phyloP scores from a whole-genome alignment of 2,797 vertebrate species.

The Austrolebias charrua region DNA sequence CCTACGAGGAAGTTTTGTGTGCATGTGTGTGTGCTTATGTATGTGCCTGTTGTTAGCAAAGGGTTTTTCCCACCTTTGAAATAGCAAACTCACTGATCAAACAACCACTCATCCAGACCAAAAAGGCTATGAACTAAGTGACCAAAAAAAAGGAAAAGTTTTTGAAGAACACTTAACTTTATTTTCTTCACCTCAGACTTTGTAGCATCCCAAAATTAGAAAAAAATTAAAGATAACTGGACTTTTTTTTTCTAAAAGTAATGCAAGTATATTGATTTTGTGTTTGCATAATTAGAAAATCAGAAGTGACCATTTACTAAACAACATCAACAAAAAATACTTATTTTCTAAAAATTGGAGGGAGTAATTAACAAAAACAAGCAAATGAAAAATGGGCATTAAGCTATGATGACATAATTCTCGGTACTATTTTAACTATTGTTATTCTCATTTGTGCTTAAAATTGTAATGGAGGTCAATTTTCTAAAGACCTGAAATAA shows the following conservation, averaged over 20 bases:
- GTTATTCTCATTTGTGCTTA: not conserved
- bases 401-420: not conserved
- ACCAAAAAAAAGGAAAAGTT: too few relatives aligned
- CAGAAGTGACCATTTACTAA: too few relatives aligned
- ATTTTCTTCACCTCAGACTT: not conserved
- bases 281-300: too few relatives aligned
- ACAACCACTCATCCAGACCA: constrained; percentile 32
- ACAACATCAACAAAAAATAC: too few relatives aligned
- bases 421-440: not conserved
- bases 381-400: not conserved
- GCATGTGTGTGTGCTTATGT: constrained; percentile 27
- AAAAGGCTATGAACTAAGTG: constrained; percentile 3
- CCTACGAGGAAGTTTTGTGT: constrained; percentile 62
- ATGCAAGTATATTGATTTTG: too few relatives aligned
- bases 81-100: constrained; percentile 47
- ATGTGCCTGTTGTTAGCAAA: constrained; percentile 23
- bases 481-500: not conserved
- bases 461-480: not conserved
- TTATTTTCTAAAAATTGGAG: too few relatives aligned
- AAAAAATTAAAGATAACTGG: too few relatives aligned
- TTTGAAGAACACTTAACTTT: not conserved
- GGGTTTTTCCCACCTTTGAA: constrained; percentile 46
- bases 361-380: not conserved
- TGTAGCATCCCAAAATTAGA: too few relatives aligned
- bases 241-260: too few relatives aligned